Evolutionary conservation across 2,888 invertebrate genomes (phyloP).

Genomic region (Lamproptera curius): DNA sequence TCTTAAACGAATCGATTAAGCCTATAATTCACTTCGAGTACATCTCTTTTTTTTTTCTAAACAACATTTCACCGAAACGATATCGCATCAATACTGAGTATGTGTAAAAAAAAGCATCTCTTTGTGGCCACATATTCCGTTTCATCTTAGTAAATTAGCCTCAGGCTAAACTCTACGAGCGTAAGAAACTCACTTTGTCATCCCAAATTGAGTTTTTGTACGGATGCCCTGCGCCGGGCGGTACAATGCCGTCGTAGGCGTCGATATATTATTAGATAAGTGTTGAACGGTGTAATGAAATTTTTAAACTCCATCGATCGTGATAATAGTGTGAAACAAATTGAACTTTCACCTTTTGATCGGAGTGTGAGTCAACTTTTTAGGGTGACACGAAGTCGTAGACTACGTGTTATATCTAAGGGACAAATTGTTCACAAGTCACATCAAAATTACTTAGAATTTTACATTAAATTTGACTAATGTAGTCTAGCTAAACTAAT

Average conservation of each 20-base stretch:
- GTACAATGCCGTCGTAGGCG: conserved; percentile 55
- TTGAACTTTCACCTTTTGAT: not conserved
- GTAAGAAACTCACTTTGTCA: conserved; percentile 26
- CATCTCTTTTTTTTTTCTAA: not conserved
- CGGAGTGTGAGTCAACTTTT: too few species aligned
- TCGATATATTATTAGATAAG: conserved; percentile 46
- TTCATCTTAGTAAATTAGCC: not conserved
- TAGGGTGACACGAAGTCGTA: too few species aligned
- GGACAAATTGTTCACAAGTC: too few species aligned
- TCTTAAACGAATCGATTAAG: not conserved
- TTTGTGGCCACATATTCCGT: not conserved
- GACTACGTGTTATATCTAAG: too few species aligned
- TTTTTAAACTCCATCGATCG: conserved; percentile 27
- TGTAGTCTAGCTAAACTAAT: too few species aligned
- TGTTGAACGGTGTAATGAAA: conserved; percentile 51
- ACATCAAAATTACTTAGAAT: too few species aligned
- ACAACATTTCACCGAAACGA: not conserved
- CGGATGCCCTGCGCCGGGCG: conserved; percentile 29
- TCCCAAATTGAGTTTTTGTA: conserved; percentile 30
- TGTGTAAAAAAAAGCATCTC: not conserved
- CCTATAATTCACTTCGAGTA: not conserved
- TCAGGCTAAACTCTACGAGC: not conserved
- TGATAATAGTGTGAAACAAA: not conserved
- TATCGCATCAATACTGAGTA: not conserved
- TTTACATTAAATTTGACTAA: too few species aligned